Base-by-base conservation (phyloP, 2,888 invertebrate species). In the Hesperia comma region DNA sequence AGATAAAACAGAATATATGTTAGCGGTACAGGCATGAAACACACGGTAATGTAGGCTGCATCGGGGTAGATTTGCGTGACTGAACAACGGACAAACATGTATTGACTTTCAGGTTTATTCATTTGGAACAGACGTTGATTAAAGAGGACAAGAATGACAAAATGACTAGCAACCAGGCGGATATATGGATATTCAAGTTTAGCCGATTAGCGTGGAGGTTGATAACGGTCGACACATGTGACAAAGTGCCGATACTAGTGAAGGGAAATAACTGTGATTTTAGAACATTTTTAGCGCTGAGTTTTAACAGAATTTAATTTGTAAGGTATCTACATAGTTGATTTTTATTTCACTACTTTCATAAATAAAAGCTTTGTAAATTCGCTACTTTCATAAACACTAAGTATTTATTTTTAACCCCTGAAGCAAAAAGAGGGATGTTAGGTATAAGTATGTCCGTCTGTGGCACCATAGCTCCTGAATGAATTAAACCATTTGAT, bases 1-100 rank as follows among this genome's bases (percentile, higher is more conserved):
- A 64, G 57, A 64, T 64, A 57, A 57, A 63, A 57, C 41, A 41
- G 40, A 64, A 64, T 57, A 51, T 51, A 64, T 57, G 63, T 49
- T 43, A 21, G 63, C 26, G 53, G 21, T 53, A 62, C 54, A 37
- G 57, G 12, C 51, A 56, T 57, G 49, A 57, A 63, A 63, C 49
- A 56, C 46, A 57, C 37, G 49, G 37, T 49, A 56, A 54, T 46
- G 40, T 56, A 17, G 43, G 55, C 63, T 49, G 49, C 63, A 63
- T 63, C 49, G n/a, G n/a, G 2, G 33, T 63, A 55, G 32, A 56
- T 19, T 63, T 51, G 63, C 49, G 49, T 57, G 55, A 57, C 43
- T 64, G 57, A 64, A 64, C 51, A 64, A 64, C 41, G 53, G 19
- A 53, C 64, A 53, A 53, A 57, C 57, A 40, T 40, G 40, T 41